Base-by-base conservation (phyloP, 1,140 invertebrate genomes). In the Kradibia gibbosae region DNA sequence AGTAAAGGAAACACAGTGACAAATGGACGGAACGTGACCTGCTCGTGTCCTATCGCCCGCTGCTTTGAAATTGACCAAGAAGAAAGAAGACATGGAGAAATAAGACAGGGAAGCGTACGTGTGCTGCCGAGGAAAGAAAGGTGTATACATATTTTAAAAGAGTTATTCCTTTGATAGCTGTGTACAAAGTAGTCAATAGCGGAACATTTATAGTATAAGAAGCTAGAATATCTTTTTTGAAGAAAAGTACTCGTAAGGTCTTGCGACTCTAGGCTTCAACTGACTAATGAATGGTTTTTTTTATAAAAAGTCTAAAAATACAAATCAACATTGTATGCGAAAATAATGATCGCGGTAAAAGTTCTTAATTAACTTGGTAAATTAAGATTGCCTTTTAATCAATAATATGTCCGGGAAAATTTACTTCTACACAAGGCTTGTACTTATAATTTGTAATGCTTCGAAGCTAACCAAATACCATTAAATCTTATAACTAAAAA, bases 141-240 rank as follows among this genome's bases (percentile, higher is more conserved):
- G 20, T 67, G 13, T 22, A 67, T 67, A 36, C 20, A 67, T 67
- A 39, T 67, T 67, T 39, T 22, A 67, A n/a, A 67, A 22, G n/a
- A 22, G 34, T 39, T 67, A 20, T 65, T 53, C 15, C 50, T 39
- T 22, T 1, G 34, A 39, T 65, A 22, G 5, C 10, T 8, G 20
- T 67, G 62, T 67, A 20, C 15, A n/a, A 65, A n/a, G 34, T 39
- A 67, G 34, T 67, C 34, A 8, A 36, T 4, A 67, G 34, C 34
- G 20, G 39, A 1, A 22, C 0, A n/a, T 34, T 22, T 36, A 20
- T 17, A 39, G 22, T 67, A 20, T 39, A 39, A 67, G 36, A 67
- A 39, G 39, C 34, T 7, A 39, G 7, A 39, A 67, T 39, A 67
- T 39, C 36, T 67, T 39, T 7, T n/a, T 34, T 3, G 10, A 34